These are phyloP conservation scores for Otus scops DNA, from an alignment of 2,797 vertebrate species.

Conservation along the genomic window DNA sequence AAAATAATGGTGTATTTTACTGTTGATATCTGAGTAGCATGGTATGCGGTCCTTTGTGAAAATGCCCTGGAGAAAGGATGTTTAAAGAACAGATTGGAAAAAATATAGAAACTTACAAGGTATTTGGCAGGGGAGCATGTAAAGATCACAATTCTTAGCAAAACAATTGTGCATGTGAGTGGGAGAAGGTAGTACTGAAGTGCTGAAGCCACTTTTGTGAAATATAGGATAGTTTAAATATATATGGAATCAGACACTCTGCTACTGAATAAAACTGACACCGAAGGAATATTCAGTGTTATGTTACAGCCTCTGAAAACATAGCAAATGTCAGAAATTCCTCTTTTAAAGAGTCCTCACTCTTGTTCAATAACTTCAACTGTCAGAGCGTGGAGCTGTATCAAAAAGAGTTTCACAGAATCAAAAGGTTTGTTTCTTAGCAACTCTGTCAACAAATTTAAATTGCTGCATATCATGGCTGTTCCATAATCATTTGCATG, in stretches of 20 bases:
- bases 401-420: constrained; percentile 67
- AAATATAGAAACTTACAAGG: constrained; percentile 55
- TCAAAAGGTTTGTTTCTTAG: constrained; percentile 72
- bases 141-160: constrained; percentile 61
- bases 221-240: constrained; percentile 49
- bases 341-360: constrained; percentile 71
- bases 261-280: constrained; percentile 57
- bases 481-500: constrained; percentile 61
- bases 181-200: constrained; percentile 24
- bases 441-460: constrained; percentile 72
- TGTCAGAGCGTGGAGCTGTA: constrained; percentile 63
- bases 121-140: constrained; percentile 59
- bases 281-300: constrained; percentile 64
- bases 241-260: constrained; percentile 31
- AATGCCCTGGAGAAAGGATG: constrained; percentile 66
- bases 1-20: constrained; percentile 55
- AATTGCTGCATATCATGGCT: constrained; percentile 60
- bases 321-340: constrained; percentile 69
- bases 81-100: constrained; percentile 65
- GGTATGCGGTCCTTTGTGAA: constrained; percentile 50
- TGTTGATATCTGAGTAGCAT: constrained; percentile 8
- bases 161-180: constrained; percentile 33
- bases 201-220: constrained; percentile 45
- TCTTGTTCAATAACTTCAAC: constrained; percentile 75
- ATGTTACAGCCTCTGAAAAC: constrained; percentile 69